Conservation (phyloP, 2,888 invertebrate species). For the Luperina testacea region DNA sequence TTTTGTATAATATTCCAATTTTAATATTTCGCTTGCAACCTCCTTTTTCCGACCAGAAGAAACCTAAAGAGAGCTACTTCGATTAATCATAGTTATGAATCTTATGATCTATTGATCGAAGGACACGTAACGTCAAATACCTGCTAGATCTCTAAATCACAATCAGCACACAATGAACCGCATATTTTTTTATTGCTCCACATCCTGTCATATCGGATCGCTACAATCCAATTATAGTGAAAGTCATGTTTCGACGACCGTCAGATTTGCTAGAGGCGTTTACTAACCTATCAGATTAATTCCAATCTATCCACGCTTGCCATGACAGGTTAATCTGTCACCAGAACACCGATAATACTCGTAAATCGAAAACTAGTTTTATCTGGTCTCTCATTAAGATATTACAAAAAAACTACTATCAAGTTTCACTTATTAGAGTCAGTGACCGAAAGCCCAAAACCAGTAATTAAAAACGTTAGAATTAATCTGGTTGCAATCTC, state of each 20-base stretch:
- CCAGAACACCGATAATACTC: slow-evolving; percentile 47
- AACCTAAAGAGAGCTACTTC: background rate
- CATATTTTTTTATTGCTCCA: slow-evolving; percentile 36
- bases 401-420: slow-evolving; percentile 45
- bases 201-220: slow-evolving; percentile 47
- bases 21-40: background rate
- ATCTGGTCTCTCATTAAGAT: slow-evolving; percentile 48
- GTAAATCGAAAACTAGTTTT: slow-evolving; percentile 55
- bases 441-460: slow-evolving; percentile 13
- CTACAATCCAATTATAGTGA: slow-evolving; percentile 62
- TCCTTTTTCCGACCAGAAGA: background rate
- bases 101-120: background rate
- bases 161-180: slow-evolving; percentile 38
- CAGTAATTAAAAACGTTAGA: background rate
- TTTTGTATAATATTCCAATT: background rate
- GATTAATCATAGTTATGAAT: background rate
- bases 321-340: slow-evolving; percentile 67
- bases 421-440: slow-evolving; percentile 55
- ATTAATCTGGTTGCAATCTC: background rate
- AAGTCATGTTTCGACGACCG: slow-evolving; percentile 52
- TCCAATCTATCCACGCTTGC: slow-evolving; percentile 39
- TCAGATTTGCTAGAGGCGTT: slow-evolving; percentile 57
- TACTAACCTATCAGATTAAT: slow-evolving; percentile 51
- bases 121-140: background rate
- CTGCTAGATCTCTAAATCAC: slow-evolving; percentile 4